Evolutionary conservation across 2,888 invertebrate species (phyloP), one percentile per base, ranked within the genome.

Genomic region (Chymomyza amoena): DNA sequence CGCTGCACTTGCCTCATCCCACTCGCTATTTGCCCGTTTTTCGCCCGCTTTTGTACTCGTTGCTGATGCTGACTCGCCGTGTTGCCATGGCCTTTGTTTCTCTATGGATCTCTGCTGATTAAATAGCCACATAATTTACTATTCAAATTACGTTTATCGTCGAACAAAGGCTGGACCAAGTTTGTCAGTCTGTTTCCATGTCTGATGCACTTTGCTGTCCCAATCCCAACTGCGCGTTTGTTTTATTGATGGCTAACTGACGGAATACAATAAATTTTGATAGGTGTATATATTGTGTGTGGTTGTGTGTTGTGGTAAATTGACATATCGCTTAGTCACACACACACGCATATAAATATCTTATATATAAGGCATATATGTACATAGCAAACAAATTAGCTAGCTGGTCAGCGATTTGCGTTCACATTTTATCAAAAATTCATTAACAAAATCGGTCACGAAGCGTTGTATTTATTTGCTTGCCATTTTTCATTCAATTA

Each of bases 41-140:
- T 9, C 20, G 18, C 25, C 15, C 54, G 20, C 25, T 32, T n/a
- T 28, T 20, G 25, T 15, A 16, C 57, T 54, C 45, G 5, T 20
- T 32, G 0, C 32, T 32, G 25, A 25, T 0, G 32, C 32, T 9
- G 6, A 1, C 50, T 7, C 16, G 4, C 45, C 50, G 62, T 54
- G 9, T 13, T 45, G 0, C 13, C 10, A 10, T 13, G 39, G 39
- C 62, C 61, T 63, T 59, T 25, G 13, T 20, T 69, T 57, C 86
- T 76, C 77, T 61, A 67, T 73, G 74, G 85, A 69, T 69, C 76
- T 61, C 68, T 80, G 83, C 85, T 83, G 83, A 83, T 83, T 83
- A 87, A 87, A 83, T 83, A 83, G 85, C 83, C 73, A 77, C 85
- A 84, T 87, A 85, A 83, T 83, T 83, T 83, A 83, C 87, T 83